Percentiles rank a stretch among this genome's conserved stretches.
These are phyloP conservation scores for Podargus strigoides DNA, from an alignment of 2,797 vertebrate species.

Conservation along the genomic window DNA sequence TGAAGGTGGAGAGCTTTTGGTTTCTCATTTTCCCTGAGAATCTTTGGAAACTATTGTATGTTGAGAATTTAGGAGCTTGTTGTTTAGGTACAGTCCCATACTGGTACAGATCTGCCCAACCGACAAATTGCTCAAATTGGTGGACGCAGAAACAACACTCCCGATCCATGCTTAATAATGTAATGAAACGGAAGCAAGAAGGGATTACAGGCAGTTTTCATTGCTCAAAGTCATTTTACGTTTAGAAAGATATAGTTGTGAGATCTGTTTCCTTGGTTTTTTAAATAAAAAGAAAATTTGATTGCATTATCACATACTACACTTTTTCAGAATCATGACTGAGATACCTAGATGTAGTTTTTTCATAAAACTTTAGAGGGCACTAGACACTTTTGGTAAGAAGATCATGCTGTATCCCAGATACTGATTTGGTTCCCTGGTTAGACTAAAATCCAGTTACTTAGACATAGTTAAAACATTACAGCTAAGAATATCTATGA, in stretches of 20 bases:
- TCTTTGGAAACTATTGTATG: background rate
- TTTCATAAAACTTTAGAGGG: slow-evolving; percentile 6
- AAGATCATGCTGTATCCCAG: background rate
- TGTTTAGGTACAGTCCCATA: background rate
- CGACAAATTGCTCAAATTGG: background rate
- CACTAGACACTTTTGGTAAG: background rate
- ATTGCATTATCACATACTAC: fast-evolving
- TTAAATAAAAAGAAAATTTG: background rate
- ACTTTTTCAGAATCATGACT: background rate
- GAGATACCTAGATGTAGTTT: background rate
- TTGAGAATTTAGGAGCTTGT: background rate
- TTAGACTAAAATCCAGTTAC: background rate
- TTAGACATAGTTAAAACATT: background rate
- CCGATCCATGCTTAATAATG: background rate
- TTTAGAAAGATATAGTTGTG: background rate
- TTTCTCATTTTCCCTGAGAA: background rate
- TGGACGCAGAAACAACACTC: background rate
- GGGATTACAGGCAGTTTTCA: background rate
- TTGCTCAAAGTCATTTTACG: background rate
- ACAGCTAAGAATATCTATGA: background rate
- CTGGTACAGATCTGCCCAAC: background rate
- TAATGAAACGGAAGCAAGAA: background rate
- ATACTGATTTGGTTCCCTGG: background rate
- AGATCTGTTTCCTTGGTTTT: background rate
- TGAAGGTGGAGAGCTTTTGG: background rate